Base-by-base conservation (phyloP, 2,797 vertebrate species). In the Philypnodon macrostomus region DNA sequence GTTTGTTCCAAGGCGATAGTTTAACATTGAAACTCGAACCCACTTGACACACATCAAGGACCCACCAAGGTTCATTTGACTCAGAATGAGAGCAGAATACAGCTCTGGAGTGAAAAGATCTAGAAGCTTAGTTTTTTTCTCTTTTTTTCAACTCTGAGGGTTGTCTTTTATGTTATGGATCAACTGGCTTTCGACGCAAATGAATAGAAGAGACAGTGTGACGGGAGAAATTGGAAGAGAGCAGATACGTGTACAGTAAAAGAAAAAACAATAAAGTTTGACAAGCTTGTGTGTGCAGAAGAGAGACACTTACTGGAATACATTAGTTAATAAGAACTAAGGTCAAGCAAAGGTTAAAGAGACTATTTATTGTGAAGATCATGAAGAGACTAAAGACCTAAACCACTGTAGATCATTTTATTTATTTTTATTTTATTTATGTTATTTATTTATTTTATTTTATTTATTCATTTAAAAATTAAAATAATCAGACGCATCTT, bases 111-210 rank as follows among this genome's bases (percentile, higher is more conserved):
- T 49, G 39, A 58, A 58, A n/a, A 53, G 41, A 65, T 63, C 53
- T 52, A 54, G 14, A 52, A 71, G 57, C 70, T 77, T 73, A 66
- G 69, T 49, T 46, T 35, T 26, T 0, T 68, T 70, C 69, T 63
- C 61, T 67, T 79, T 68, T 56, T 63, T 53, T 58, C 39, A 56
- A 73, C 64, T 60, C 68, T 47, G 68, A 71, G 66, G 67, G 54
- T 65, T 70, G 67, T 73, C 74, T 78, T 76, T 74, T 75, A 81
- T 79, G 65, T 79, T 68, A 67, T 58, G 54, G 61, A 81, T 80
- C 70, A 75, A 74, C 75, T 79, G 47, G 58, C 67, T 64, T 70
- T 77, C 57, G 61, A 47, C 63, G 51, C 53, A 73, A 72, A 72
- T 66, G 46, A 73, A 58, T 24, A 53, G 50, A 55, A 41, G 46